Evolutionary conservation across 2,113 vertebrate genomes (phyloP).

Genomic region (Sialia sialis): DNA sequence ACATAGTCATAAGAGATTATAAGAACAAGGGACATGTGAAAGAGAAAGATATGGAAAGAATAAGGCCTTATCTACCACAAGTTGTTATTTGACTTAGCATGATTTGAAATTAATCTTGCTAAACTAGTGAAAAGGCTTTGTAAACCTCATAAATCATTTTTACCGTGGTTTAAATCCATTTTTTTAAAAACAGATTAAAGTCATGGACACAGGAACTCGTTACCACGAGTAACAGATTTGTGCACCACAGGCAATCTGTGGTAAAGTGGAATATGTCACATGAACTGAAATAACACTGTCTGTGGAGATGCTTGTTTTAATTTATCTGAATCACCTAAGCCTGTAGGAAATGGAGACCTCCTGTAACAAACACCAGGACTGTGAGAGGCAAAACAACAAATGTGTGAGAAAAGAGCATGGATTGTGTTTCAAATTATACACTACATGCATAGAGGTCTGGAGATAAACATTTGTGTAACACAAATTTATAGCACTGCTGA

Average conservation of each 20-base stretch:
- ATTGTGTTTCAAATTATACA: background rate
- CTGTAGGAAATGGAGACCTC: background rate
- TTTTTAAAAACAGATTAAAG: background rate
- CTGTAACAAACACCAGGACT: background rate
- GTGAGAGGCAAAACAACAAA: background rate
- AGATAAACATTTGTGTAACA: background rate
- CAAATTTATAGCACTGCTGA: background rate
- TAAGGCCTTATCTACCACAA: background rate
- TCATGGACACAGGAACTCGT: background rate
- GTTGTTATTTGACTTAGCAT: background rate
- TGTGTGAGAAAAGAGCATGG: background rate
- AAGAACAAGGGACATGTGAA: slow-evolving; percentile 10
- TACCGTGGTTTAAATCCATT: background rate
- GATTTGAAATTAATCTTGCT: slow-evolving; percentile 33
- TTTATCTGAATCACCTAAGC: slow-evolving; percentile 1
- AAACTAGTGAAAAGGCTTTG: slow-evolving; percentile 14
- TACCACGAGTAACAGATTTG: slow-evolving; percentile 38
- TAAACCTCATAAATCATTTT: slow-evolving; percentile 33
- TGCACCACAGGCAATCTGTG: background rate
- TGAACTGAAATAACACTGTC: slow-evolving; percentile 30
- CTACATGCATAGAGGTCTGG: background rate
- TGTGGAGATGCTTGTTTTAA: background rate
- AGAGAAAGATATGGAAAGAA: background rate
- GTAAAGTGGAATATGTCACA: slow-evolving; percentile 12
- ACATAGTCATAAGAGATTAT: background rate